phyloP scores from a whole-genome alignment of 2,888 invertebrate genomes.

The Leptopilina syphax region DNA sequence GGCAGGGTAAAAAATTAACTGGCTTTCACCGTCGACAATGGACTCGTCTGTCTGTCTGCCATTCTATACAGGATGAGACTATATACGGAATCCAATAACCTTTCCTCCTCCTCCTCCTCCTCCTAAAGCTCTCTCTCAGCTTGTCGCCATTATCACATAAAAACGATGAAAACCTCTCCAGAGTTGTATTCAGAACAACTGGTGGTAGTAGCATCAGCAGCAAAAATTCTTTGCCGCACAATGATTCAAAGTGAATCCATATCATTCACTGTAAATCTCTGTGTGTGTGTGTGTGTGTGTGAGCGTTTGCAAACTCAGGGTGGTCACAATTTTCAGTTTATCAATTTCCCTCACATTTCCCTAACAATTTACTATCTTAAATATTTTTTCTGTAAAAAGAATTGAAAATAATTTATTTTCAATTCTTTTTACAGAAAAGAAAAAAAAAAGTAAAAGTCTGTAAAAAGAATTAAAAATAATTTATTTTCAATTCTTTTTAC shows the following conservation, averaged over 20 bases:
- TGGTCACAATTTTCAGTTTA: too few relatives aligned
- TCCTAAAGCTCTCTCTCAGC: not conserved
- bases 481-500: too few relatives aligned
- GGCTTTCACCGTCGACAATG: constrained; percentile 51
- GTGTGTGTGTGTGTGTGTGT: too few relatives aligned
- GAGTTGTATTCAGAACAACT: constrained; percentile 8
- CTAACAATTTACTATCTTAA: too few relatives aligned
- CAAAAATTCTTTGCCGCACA: constrained; percentile 8
- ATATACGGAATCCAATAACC: constrained; percentile 57
- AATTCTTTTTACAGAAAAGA: too few relatives aligned
- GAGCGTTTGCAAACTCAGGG: too few relatives aligned
- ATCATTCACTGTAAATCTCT: too few relatives aligned
- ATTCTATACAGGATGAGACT: constrained; percentile 52
- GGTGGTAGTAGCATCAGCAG: not conserved
- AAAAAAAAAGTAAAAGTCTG: too few relatives aligned
- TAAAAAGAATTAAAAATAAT: too few relatives aligned
- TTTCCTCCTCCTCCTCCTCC: constrained; percentile 33
- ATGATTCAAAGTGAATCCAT: constrained; percentile 14
- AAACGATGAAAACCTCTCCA: constrained; percentile 20
- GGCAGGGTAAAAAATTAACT: constrained; percentile 30
- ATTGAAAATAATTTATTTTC: too few relatives aligned
- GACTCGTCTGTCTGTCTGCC: constrained; percentile 54
- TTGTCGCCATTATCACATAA: constrained; percentile 36
- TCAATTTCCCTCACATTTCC: too few relatives aligned
- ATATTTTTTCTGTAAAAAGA: too few relatives aligned